Conservation (phyloP, 2,888 invertebrate genomes). For the Drosophila phalerata region DNA sequence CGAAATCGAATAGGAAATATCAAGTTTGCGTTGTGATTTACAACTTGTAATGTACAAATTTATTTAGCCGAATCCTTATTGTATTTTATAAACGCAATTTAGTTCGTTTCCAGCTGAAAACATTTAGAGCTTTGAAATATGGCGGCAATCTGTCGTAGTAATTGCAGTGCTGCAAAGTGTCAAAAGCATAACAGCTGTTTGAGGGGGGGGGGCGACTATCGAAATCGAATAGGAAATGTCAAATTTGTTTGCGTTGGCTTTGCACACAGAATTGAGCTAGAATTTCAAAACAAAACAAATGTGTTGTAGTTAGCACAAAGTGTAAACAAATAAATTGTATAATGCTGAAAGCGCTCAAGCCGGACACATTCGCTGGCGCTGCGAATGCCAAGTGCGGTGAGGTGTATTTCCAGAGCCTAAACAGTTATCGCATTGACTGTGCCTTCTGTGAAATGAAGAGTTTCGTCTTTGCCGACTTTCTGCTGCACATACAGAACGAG, state of each 20-base stretch:
- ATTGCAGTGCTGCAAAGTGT: slow-evolving; percentile 42
- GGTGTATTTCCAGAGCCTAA: slow-evolving; percentile 76
- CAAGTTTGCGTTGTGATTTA: slow-evolving; percentile 11
- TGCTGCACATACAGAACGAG: slow-evolving; percentile 75
- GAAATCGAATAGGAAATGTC: slow-evolving; percentile 33
- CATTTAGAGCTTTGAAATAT: not conserved
- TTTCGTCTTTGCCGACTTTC: slow-evolving; percentile 76
- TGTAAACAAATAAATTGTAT: slow-evolving; percentile 8
- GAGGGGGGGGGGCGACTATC: slow-evolving; percentile 18
- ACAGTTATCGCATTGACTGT: slow-evolving; percentile 75
- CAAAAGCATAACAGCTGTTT: slow-evolving; percentile 51
- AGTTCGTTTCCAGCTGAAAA: too few relatives aligned
- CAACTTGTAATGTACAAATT: too few relatives aligned
- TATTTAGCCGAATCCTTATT: not conserved
- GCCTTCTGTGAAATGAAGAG: slow-evolving; percentile 76
- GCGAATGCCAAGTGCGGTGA: slow-evolving; percentile 80
- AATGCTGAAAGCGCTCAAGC: slow-evolving; percentile 66
- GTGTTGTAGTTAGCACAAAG: slow-evolving; percentile 35
- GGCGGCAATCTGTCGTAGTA: not conserved
- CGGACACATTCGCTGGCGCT: slow-evolving; percentile 64
- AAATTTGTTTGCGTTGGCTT: slow-evolving; percentile 49
- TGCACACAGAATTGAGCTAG: slow-evolving; percentile 1
- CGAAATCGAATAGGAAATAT: slow-evolving; percentile 19
- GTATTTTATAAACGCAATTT: not conserved
- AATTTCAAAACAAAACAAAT: slow-evolving; percentile 39